These are phyloP conservation scores for Myoxocephalus aenaeus DNA, from an alignment of 2,797 vertebrate species.

Conservation along the genomic window DNA sequence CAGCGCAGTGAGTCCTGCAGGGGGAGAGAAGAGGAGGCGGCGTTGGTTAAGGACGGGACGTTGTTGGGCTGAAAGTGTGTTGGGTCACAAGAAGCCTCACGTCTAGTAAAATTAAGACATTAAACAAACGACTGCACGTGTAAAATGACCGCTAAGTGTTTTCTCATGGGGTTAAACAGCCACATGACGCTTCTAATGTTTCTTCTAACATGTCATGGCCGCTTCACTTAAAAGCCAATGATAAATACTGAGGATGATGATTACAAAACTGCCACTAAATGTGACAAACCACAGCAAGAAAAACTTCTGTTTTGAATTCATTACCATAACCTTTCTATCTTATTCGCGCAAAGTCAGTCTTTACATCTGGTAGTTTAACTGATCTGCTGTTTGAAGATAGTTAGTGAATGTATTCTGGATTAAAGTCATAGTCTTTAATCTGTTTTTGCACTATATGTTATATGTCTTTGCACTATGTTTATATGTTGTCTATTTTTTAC, in stretches of 20 bases:
- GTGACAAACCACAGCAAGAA: background rate
- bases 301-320: background rate
- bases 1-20: conserved; percentile 93
- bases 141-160: background rate
- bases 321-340: background rate
- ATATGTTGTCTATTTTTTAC: no score
- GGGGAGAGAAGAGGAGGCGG: background rate
- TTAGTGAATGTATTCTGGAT: background rate
- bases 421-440: background rate
- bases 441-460: no score
- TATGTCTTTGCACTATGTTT: no score
- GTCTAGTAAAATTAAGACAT: background rate
- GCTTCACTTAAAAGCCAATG: background rate
- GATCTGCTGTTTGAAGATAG: background rate
- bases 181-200: background rate
- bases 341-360: no score
- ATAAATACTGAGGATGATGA: background rate
- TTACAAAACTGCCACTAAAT: no score
- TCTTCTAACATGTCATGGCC: background rate
- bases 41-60: background rate
- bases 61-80: no score
- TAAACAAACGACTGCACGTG: no score
- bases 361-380: background rate
- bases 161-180: no score
- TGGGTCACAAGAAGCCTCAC: background rate